These are phyloP conservation scores for Decapterus maruadsi DNA, from an alignment of 2,797 vertebrate species.

Conservation along the genomic window DNA sequence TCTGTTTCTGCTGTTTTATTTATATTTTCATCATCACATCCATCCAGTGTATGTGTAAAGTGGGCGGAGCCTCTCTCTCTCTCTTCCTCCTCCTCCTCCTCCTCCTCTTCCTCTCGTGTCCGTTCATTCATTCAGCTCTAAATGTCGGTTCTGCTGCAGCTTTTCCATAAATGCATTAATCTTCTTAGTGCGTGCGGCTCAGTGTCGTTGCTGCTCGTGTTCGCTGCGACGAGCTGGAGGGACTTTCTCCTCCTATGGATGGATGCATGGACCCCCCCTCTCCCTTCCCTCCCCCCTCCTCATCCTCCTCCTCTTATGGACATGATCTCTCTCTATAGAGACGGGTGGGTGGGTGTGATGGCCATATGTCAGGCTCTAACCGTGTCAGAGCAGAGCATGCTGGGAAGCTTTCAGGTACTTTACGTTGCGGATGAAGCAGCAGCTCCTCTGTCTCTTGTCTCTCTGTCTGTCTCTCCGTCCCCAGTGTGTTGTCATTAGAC, in stretches of 20 bases:
- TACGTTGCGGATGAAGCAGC: not conserved
- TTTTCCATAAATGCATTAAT: slow-evolving; percentile 88
- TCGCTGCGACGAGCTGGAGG: slow-evolving; percentile 62
- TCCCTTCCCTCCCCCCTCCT: too few species aligned
- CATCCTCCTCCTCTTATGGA: slow-evolving; percentile 1
- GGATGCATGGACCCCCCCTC: slow-evolving; percentile 34
- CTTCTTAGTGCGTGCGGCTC: slow-evolving; percentile 85
- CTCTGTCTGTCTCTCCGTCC: not conserved
- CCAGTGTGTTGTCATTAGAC: slow-evolving; percentile 16
- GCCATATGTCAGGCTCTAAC: slow-evolving; percentile 26
- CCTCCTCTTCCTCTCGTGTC: slow-evolving; percentile 59
- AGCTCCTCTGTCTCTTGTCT: not conserved
- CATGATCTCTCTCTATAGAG: not conserved
- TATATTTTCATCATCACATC: slow-evolving; percentile 48
- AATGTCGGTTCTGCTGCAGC: slow-evolving; percentile 83
- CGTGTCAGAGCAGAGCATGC: slow-evolving; percentile 3
- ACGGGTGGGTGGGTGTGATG: slow-evolving; percentile 8
- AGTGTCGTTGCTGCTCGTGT: slow-evolving; percentile 70
- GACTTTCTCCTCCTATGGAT: slow-evolving; percentile 67
- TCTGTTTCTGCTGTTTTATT: slow-evolving; percentile 15
- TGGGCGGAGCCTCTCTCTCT: slow-evolving; percentile 24
- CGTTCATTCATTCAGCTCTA: slow-evolving; percentile 74
- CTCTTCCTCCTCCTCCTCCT: slow-evolving; percentile 15
- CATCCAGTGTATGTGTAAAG: slow-evolving; percentile 48
- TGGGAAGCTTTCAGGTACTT: not conserved